Percentiles rank a stretch among this genome's conserved stretches.
Conservation (phyloP, 2,113 vertebrate species). For the Carlito syrichta region DNA sequence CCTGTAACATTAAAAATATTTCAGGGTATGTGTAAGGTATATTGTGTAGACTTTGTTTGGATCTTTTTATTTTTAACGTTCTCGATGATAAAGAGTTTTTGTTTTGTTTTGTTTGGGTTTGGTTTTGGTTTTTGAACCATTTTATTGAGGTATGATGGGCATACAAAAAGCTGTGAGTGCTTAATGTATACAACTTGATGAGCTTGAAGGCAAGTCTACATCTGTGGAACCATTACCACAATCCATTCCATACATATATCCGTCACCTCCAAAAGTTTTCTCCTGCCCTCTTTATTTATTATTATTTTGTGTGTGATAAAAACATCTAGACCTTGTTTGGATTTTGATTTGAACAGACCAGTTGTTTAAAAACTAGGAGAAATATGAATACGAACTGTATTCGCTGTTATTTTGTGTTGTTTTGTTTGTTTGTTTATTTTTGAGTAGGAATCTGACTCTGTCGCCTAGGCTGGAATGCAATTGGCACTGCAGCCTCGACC, state of each 20-base stretch:
- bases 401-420: no score
- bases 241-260: neutral
- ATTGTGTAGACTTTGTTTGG: neutral
- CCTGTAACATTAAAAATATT: neutral
- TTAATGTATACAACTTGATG: neutral
- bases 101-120: no score
- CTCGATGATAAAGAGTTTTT: no score
- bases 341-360: slow-evolving; percentile 1
- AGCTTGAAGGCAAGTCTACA: neutral
- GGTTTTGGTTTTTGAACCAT: neutral
- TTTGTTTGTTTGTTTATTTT: no score
- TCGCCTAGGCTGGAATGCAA: no score
- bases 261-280: neutral
- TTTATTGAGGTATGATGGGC: neutral
- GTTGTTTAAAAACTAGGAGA: neutral
- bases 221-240: neutral
- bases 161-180: neutral
- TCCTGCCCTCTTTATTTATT: neutral
- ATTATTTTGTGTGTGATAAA: neutral
- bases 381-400: neutral
- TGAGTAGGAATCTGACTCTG: no score
- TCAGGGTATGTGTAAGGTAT: neutral
- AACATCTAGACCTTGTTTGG: neutral
- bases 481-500: no score
- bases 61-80: neutral